Percentiles rank a stretch among this genome's conserved stretches.
Evolutionary conservation across 2,797 vertebrate genomes (phyloP).

Genomic region (Lepilemur septentrionalis): DNA sequence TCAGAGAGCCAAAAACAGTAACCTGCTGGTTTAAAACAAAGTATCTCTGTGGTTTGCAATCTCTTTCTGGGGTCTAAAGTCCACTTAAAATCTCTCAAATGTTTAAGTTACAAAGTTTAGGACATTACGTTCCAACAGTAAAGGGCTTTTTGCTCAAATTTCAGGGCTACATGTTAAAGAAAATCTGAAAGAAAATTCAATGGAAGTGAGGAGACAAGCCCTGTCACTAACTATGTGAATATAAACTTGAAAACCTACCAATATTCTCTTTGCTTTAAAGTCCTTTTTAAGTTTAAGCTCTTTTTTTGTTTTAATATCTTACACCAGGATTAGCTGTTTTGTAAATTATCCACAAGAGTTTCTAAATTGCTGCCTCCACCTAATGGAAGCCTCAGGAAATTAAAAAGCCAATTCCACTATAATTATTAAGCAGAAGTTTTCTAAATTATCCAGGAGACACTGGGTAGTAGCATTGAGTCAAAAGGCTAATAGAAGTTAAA

Average conservation of each 20-base stretch:
- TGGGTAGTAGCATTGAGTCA: neutral
- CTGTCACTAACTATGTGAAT: neutral
- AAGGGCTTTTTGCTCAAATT: neutral
- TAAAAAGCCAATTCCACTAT: neutral
- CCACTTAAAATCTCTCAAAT: neutral
- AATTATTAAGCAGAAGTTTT: neutral
- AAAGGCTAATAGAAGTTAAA: neutral
- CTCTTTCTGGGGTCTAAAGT: neutral
- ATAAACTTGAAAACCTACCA: neutral
- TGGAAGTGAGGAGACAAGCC: neutral
- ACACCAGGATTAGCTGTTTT: neutral
- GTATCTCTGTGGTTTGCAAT: neutral
- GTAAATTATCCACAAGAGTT: neutral
- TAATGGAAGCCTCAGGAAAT: conserved; percentile 27
- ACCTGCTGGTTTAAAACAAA: conserved; percentile 21
- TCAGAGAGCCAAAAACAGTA: neutral
- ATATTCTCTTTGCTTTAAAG: neutral
- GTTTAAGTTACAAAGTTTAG: neutral
- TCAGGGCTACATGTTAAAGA: neutral
- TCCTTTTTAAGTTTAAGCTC: neutral
- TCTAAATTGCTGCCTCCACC: neutral
- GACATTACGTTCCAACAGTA: neutral
- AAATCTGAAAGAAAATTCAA: neutral
- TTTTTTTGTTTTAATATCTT: neutral
- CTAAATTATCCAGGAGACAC: neutral